Evolutionary conservation across 2,888 invertebrate genomes (phyloP), one percentile per base, ranked within the genome.

Genomic region (Macrosoma leucophasiata): DNA sequence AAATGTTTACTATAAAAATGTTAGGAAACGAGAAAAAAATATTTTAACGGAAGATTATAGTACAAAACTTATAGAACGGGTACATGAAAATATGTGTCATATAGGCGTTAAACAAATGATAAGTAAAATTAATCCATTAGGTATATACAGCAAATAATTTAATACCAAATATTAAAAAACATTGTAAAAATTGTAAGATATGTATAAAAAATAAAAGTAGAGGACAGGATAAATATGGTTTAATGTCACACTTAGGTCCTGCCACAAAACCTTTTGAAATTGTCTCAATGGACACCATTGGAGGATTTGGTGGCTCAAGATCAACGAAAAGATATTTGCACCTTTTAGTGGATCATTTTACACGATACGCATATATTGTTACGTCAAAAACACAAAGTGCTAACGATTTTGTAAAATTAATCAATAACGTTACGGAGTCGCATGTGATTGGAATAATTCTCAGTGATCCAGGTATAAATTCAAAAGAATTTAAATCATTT

Each of bases 381-480:
- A 43, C 42, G 3, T 39, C 42, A n/a, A 46, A 32, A 22, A 43
- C 43, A n/a, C 46, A 46, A 22, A 44, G 3, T 34, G 36, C 42
- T 10, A 33, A 29, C 24, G 43, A 48, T 35, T 48, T 48, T 20
- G 33, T 43, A 13, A 43, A 46, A 31, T 24, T 48, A 17, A n/a
- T 47, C 1, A 29, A 11, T 7, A 41, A 33, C 1, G 9, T 24
- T 12, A 17, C 13, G 13, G 31, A 34, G 9, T 26, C 8, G 1
- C 15, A 35, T 2, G 6, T 33, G 4, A 38, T 43, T 39, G 33
- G 32, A 3, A 31, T 36, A 34, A 6, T 39, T 30, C 31, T 41
- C 7, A 13, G 36, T 3, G 44, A 54, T 18, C 55, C 56, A 4
- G 52, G 54, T 3, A 46, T 55, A 4, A 55, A 55, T 36, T 55